Evolutionary conservation across 2,888 invertebrate species (phyloP).

Genomic region (Terebella lapidaria): DNA sequence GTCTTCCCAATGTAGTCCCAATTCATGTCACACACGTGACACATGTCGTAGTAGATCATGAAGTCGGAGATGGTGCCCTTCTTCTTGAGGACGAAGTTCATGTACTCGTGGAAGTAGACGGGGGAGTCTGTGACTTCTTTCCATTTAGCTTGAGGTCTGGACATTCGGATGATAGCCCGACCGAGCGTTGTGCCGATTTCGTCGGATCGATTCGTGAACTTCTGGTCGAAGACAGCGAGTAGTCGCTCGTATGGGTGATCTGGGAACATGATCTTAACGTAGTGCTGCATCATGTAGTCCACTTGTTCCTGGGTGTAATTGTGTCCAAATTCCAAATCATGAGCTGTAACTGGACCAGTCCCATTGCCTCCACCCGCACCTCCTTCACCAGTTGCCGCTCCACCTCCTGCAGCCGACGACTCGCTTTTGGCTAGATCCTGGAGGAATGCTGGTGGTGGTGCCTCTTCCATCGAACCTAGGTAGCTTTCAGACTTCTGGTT

Average conservation of each 20-base stretch:
- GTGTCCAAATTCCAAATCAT: background rate
- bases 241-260: conserved; percentile 4
- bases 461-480: background rate
- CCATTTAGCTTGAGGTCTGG: background rate
- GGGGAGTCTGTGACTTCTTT: background rate
- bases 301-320: background rate
- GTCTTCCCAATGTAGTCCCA: conserved; percentile 5
- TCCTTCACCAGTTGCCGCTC: background rate
- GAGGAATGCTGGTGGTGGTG: background rate
- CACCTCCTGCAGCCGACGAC: background rate
- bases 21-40: background rate
- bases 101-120: conserved; percentile 3
- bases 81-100: conserved; percentile 1
- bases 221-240: background rate
- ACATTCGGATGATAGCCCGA: background rate
- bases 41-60: conserved; percentile 5
- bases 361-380: background rate
- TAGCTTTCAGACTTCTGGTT: background rate
- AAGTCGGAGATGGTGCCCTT: background rate
- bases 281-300: background rate
- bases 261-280: conserved; percentile 1
- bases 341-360: background rate
- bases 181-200: conserved; percentile 1
- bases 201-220: background rate
- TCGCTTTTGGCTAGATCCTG: background rate